Percentiles rank a stretch among this genome's conserved stretches.
Conservation (phyloP, 2,888 invertebrate genomes). For the Oxycera nigricornis region DNA sequence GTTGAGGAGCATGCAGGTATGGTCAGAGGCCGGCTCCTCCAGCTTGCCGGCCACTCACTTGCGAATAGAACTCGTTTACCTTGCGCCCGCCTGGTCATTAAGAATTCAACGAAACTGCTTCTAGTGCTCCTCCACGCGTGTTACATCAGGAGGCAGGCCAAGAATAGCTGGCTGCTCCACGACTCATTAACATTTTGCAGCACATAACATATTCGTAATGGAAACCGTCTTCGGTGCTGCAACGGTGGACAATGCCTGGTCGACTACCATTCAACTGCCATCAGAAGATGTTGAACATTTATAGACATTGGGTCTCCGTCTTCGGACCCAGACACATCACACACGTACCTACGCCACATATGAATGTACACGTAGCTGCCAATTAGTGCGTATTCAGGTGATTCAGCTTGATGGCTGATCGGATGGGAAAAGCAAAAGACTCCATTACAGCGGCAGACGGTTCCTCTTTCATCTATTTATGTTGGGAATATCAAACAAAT, state of each 20-base stretch:
- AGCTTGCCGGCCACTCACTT: background rate
- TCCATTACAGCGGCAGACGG: background rate
- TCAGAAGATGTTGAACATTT: conserved; percentile 14
- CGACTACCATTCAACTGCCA: background rate
- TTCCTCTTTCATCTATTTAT: conserved; percentile 5
- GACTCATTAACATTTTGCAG: conserved; percentile 27
- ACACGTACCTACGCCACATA: background rate
- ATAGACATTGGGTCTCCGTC: conserved; percentile 29
- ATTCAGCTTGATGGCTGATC: conserved; percentile 2
- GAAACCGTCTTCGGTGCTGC: background rate
- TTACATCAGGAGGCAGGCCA: conserved; percentile 16
- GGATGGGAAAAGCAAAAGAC: background rate
- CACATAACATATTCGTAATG: conserved; percentile 6
- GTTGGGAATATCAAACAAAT: background rate
- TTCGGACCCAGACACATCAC: conserved; percentile 2
- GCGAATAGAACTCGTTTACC: conserved; percentile 3
- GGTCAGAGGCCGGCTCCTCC: background rate
- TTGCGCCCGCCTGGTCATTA: conserved; percentile 18
- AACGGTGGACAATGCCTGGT: background rate
- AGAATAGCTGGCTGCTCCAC: conserved; percentile 18
- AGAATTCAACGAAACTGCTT: conserved; percentile 21
- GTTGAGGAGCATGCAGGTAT: background rate
- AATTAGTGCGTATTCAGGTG: conserved; percentile 20
- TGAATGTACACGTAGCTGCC: background rate
- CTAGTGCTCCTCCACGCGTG: background rate